Conservation (phyloP, 2,888 invertebrate species). For the Steinernema carpocapsae region DNA sequence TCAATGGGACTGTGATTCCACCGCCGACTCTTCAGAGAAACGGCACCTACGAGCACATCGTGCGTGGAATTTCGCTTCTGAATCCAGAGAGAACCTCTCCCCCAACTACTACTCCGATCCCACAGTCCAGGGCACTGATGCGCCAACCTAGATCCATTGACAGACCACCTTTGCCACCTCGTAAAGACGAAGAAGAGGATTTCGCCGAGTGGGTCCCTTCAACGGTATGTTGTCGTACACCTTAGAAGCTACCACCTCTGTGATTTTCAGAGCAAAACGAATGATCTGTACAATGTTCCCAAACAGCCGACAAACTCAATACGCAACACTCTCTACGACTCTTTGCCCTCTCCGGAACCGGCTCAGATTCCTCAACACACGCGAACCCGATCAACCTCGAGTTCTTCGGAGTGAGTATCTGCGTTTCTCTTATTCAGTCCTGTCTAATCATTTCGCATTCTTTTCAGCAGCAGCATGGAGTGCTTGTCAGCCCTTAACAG, state of each 20-base stretch:
- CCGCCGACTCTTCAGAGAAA: neutral
- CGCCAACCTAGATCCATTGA: slow-evolving; percentile 19
- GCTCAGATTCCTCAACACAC: neutral
- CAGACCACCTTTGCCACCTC: slow-evolving; percentile 20
- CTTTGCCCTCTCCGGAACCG: neutral
- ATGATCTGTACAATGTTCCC: neutral
- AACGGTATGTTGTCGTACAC: no score
- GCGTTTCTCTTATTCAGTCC: neutral
- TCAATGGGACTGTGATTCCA: neutral
- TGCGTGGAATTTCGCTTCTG: neutral
- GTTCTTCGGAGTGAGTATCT: slow-evolving; percentile 24
- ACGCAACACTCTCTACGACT: slow-evolving; percentile 3
- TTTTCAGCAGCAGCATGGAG: neutral
- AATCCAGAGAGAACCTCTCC: neutral
- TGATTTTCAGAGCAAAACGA: neutral
- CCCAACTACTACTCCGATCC: neutral
- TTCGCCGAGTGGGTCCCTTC: no score
- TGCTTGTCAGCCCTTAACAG: neutral
- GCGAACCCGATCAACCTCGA: neutral
- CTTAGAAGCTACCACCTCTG: no score
- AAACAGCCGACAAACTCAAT: neutral
- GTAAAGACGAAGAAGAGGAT: neutral
- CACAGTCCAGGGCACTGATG: neutral
- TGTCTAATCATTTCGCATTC: neutral
- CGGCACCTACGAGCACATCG: slow-evolving; percentile 17